phyloP scores from a whole-genome alignment of 2,113 vertebrate genomes.

The Stegastes partitus region DNA sequence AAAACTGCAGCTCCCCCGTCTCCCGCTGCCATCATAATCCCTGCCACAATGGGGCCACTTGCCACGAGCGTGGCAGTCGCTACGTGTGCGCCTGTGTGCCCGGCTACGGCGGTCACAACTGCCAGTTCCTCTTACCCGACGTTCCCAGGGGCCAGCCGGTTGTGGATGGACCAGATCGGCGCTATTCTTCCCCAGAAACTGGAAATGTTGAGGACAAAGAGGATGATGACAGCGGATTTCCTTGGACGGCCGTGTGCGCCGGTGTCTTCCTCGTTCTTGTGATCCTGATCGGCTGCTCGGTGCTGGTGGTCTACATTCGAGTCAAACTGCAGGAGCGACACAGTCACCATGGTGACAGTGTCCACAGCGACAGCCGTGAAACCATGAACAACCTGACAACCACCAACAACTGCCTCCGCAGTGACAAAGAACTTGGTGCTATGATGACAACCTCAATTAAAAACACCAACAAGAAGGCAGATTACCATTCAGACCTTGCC shows the following conservation, averaged over 20 bases:
- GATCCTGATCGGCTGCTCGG: conserved; percentile 91
- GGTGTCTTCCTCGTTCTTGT: conserved; percentile 93
- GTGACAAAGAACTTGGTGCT: conserved; percentile 91
- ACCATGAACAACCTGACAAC: conserved; percentile 97
- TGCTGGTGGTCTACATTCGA: conserved; percentile 90
- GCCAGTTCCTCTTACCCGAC: conserved; percentile 95
- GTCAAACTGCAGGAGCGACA: conserved; percentile 89
- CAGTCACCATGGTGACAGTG: conserved; percentile 84
- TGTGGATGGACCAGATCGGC: conserved; percentile 87
- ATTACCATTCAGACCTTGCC: conserved; percentile 90
- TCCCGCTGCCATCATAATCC: conserved; percentile 93
- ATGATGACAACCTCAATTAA: conserved; percentile 94
- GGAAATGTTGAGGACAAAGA: conserved; percentile 69
- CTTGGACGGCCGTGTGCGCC: conserved; percentile 94
- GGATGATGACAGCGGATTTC: conserved; percentile 84
- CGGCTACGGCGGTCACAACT: conserved; percentile 94
- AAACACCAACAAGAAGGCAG: conserved; percentile 98
- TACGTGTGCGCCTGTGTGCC: conserved; percentile 93
- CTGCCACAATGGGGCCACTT: conserved; percentile 97
- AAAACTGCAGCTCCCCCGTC: conserved; percentile 93
- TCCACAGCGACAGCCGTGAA: conserved; percentile 89
- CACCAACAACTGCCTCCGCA: conserved; percentile 91
- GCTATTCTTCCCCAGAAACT: conserved; percentile 84
- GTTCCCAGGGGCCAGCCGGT: conserved; percentile 81
- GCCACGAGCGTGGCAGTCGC: conserved; percentile 91